phyloP scores from a whole-genome alignment of 2,113 vertebrate genomes.

The Cryptotis parvus region DNA sequence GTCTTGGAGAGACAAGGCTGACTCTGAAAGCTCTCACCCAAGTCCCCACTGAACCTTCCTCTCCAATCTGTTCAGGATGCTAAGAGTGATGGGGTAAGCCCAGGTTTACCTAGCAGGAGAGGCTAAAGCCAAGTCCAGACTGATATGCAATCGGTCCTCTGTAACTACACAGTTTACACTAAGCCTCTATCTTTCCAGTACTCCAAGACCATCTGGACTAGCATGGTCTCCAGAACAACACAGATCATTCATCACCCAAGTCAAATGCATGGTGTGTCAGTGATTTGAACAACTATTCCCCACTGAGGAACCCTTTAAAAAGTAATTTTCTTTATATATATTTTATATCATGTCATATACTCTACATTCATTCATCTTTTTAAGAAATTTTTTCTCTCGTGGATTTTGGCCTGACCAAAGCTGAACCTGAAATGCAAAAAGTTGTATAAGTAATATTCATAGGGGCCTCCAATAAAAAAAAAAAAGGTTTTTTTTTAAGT shows the following conservation, averaged over 20 bases:
- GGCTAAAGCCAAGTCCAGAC: background rate
- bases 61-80: background rate
- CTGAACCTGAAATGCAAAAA: background rate
- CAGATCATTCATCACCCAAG: background rate
- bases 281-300: background rate
- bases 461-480: no score
- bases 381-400: background rate
- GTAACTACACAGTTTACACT: background rate
- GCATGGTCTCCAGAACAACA: background rate
- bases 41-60: background rate
- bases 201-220: background rate
- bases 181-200: background rate
- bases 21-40: background rate
- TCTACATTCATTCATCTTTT: background rate
- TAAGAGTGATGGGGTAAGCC: no score
- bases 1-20: background rate
- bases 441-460: no score
- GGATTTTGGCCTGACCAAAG: background rate
- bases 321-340: background rate
- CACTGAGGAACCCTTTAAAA: background rate
- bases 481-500: no score
- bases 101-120: background rate
- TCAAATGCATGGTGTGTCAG: background rate
- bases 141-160: background rate
- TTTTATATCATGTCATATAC: background rate